Base-by-base conservation (phyloP, 1,140 invertebrate species). In the Nomia melanderi region DNA sequence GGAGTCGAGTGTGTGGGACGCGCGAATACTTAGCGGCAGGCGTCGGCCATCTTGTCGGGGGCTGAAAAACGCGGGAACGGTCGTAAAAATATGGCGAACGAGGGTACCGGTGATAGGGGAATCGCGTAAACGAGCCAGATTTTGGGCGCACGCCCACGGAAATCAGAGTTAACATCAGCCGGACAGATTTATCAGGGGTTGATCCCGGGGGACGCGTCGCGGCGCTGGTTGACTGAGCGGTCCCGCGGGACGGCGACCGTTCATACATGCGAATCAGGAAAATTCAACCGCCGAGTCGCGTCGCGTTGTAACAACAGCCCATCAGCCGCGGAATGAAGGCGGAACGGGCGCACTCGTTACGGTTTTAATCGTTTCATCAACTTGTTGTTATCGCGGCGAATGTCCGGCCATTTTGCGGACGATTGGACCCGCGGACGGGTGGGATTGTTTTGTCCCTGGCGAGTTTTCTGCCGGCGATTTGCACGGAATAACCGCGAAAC, bases 221-320 rank as follows among this genome's bases (percentile, higher is more conserved):
- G 63, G 69, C 73, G 78, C 78, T 65, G 63, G 84, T 85, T 90
- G 90, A 91, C 88, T 86, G 87, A 90, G 86, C 82, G 82, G 64
- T 84, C 89, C 87, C 85, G 25, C 47, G 89, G 87, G 90, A 84
- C 69, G 31, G 62, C 70, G 79, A 66, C 63, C 87, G 84, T 79
- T 88, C 87, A 88, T 88, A 87, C 86, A 90, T 90, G 88, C 82
- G 89, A 91, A 91, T 90, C 86, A 88, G 87, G 88, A 89, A 87
- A 90, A 91, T 91, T 90, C 88, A 59, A 44, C 6, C 8, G 47
- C 65, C 62, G 60, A 70, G 63, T 73, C 59, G 60, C 25, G 11
- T n/a, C 50, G 33, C n/a, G n/a, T 72, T 77, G 62, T 84, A 84
- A 80, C 77, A 85, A 85, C 83, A 86, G 79, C 83, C n/a, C 59